Percentiles rank a stretch among this genome's conserved stretches.
These are phyloP conservation scores for Carollia perspicillata DNA, from an alignment of 2,113 vertebrate species.

Conservation along the genomic window DNA sequence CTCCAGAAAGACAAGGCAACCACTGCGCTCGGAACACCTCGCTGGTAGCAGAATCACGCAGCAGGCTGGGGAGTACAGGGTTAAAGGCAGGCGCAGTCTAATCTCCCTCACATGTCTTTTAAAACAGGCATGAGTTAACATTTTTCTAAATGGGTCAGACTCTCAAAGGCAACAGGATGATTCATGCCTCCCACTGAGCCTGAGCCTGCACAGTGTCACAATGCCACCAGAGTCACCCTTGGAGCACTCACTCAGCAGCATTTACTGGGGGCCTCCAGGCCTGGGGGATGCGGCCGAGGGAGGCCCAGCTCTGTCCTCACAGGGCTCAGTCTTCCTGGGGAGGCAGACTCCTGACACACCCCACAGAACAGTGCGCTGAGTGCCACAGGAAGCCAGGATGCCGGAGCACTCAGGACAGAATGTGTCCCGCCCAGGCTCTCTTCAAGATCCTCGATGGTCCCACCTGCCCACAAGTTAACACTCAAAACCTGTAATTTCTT, in stretches of 20 bases:
- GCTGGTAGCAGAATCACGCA: neutral
- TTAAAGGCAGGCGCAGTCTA: neutral
- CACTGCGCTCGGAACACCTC: neutral
- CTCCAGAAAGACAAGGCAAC: neutral
- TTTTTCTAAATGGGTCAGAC: neutral
- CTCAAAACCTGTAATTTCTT: neutral
- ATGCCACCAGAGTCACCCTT: accelerated
- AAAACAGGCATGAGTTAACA: neutral
- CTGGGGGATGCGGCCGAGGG: neutral
- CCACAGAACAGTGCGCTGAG: neutral
- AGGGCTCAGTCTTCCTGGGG: neutral
- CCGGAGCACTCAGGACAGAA: neutral
- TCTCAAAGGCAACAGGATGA: neutral
- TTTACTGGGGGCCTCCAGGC: neutral
- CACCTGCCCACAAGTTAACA: neutral
- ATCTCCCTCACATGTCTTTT: neutral
- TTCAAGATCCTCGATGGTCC: neutral
- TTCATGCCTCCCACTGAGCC: neutral
- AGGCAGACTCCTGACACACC: neutral
- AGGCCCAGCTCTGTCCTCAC: neutral
- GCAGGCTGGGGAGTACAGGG: neutral
- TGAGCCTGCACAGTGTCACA: neutral
- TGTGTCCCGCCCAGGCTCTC: neutral
- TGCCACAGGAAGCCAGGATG: neutral
- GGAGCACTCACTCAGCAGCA: neutral